A percentile compares a stretch with the other conserved stretches of the same genome.
These are phyloP conservation scores for Nephila pilipes DNA, from an alignment of 1,140 invertebrate genomes.

Conservation along the genomic window DNA sequence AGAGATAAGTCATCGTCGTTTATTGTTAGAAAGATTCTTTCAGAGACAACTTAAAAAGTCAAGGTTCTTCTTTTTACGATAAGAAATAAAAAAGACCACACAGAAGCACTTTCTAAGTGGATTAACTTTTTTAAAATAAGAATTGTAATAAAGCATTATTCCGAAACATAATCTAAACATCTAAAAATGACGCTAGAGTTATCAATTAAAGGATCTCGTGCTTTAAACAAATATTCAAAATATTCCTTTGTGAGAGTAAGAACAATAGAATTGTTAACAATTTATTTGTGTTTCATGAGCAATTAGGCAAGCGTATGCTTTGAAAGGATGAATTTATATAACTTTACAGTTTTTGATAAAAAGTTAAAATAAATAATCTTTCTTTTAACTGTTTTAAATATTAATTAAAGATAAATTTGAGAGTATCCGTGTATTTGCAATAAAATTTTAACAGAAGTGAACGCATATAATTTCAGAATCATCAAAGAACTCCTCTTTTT, in stretches of 20 bases:
- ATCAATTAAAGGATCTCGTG: neutral
- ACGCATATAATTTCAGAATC: no score
- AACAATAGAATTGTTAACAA: no score
- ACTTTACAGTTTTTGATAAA: no score
- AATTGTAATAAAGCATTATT: neutral
- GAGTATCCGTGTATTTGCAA: no score
- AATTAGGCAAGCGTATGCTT: no score
- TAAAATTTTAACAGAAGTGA: no score
- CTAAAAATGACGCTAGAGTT: neutral
- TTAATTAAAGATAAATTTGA: no score
- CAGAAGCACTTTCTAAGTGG: neutral
- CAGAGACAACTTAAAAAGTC: neutral
- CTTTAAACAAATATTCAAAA: neutral
- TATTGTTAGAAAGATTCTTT: constrained; percentile 28
- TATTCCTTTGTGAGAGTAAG: neutral
- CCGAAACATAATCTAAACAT: constrained; percentile 18
- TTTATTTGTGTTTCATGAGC: no score
- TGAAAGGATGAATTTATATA: no score
- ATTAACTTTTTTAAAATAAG: constrained; percentile 1
- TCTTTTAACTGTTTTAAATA: no score
- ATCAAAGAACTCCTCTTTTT: no score
- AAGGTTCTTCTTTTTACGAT: neutral
- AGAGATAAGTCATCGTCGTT: constrained; percentile 11
- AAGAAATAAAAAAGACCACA: neutral
- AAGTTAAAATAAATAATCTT: no score